Base-by-base conservation (phyloP, 1,140 invertebrate species). In the Liolophura sinensis region DNA sequence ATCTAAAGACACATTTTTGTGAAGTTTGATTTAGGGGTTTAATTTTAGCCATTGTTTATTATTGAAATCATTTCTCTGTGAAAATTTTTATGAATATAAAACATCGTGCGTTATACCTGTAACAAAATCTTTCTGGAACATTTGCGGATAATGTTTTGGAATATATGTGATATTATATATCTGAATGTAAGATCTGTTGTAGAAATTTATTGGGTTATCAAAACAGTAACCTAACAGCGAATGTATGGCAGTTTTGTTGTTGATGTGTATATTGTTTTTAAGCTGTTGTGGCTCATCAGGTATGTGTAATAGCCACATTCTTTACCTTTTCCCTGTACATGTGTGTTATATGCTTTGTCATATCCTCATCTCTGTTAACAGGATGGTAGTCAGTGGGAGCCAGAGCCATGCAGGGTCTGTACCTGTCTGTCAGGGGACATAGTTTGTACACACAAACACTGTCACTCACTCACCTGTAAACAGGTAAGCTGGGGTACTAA, bases 301-400 rank as follows among this genome's bases (percentile, higher is more conserved):
- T 48, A 62, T 16, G 20, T 22, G n/a, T 50, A 6, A 49, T 9
- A 63, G 22, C 40, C 24, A 56, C 18, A 12, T 18, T n/a, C 22
- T 24, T 22, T 11, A 62, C 20, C 46, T 15, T 5, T 15, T 50
- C n/a, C 12, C 60, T 47, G 18, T 20, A 15, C 24, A 20, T 18
- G 27, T 24, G 27, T 22, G 31, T 24, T 24, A n/a, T 58, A 57
- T 16, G 16, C 22, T 58, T 46, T 56, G 60, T 60, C n/a, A 3
- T 40, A 9, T 3, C n/a, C n/a, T 40, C 3, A 5, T 40, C 31
- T 40, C 3, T 40, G 31, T 54, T 54, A 59, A 16, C 63, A 76
- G 76, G 66, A 76, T 57, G 72, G 71, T 49, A 65, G 72, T 18
- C 50, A 64, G 46, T 78, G 74, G 74, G 48, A 64, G 27, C 46